Evolutionary conservation across 2,113 vertebrate species (phyloP).

Genomic region (Lontra canadensis): DNA sequence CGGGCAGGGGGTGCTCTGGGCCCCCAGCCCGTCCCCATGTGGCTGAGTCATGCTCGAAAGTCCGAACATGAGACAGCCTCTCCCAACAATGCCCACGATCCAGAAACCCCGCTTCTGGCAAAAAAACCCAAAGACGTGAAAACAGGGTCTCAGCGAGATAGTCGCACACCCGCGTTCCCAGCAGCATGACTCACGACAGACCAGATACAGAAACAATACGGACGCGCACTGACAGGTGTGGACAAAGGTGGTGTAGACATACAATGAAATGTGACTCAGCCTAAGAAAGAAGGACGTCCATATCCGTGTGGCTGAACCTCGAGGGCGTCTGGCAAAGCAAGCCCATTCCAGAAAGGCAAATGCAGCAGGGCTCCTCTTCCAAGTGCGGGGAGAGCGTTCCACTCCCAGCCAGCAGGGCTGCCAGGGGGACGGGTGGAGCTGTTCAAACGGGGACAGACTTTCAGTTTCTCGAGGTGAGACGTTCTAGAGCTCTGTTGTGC

Average conservation of each 20-base stretch:
- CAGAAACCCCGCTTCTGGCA: background rate
- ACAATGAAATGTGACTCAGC: background rate
- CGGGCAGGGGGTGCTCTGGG: background rate
- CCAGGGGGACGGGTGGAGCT: background rate
- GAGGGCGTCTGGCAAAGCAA: too few relatives aligned
- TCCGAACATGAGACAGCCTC: background rate
- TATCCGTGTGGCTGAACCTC: background rate
- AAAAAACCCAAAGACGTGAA: background rate
- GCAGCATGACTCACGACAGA: background rate
- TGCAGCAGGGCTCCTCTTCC: too few relatives aligned
- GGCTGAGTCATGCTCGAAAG: background rate
- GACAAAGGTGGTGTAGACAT: background rate
- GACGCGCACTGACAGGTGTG: background rate
- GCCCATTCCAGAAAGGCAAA: background rate
- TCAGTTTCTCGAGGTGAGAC: background rate
- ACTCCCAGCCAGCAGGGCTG: background rate
- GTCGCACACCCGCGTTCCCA: background rate
- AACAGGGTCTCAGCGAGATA: background rate
- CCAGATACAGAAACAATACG: too few relatives aligned
- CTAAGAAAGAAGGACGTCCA: background rate
- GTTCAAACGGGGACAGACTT: background rate
- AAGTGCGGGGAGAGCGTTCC: fast-evolving
- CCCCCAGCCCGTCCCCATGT: background rate
- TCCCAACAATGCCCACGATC: background rate
- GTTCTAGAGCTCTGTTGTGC: background rate